Conservation (phyloP, 2,888 invertebrate genomes). For the Leptinotarsa rubiginosa region DNA sequence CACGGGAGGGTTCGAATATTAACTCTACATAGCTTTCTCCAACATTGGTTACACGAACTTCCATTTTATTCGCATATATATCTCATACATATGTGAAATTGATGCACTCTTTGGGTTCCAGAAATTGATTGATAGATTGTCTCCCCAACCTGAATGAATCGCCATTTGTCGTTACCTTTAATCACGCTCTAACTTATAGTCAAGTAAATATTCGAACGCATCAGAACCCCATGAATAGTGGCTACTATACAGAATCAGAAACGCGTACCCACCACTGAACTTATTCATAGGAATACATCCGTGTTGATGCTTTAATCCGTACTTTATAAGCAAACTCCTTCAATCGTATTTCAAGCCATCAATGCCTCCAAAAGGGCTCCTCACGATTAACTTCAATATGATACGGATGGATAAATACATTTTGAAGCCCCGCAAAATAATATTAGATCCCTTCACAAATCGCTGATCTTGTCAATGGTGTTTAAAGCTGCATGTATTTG, state of each 20-base stretch:
- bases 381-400: slow-evolving; percentile 36
- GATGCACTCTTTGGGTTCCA: no score
- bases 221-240: slow-evolving; percentile 42
- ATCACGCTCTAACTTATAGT: not conserved
- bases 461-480: not conserved
- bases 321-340: slow-evolving; percentile 64
- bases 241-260: slow-evolving; percentile 59
- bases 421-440: slow-evolving; percentile 31
- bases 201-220: slow-evolving; percentile 14
- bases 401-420: slow-evolving; percentile 37
- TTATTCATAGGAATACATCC: slow-evolving; percentile 64
- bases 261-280: slow-evolving; percentile 60
- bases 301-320: slow-evolving; percentile 66
- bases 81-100: no score
- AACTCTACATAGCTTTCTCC: not conserved
- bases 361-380: slow-evolving; percentile 42
- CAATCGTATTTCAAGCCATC: slow-evolving; percentile 46
- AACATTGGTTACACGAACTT: not conserved
- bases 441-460: slow-evolving; percentile 8
- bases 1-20: slow-evolving; percentile 5
- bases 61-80: not conserved
- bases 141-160: no score
- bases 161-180: no score
- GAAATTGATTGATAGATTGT: no score
- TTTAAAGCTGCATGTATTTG: not conserved